Evolutionary conservation across 2,888 invertebrate genomes (phyloP).

Genomic region (Cephus pulcher): DNA sequence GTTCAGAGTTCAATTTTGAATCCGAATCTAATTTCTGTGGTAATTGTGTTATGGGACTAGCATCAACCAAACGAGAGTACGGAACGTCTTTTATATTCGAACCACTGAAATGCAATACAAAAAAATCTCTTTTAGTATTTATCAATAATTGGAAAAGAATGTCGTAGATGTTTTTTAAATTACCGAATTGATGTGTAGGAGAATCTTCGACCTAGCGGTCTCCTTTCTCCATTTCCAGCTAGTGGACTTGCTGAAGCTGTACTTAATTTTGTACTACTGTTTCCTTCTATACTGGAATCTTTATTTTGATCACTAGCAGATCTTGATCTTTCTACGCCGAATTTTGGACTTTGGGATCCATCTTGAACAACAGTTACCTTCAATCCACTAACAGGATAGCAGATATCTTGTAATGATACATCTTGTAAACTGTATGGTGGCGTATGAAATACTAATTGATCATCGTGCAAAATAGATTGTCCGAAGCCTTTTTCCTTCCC

Average conservation of each 20-base stretch:
- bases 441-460: slow-evolving; percentile 89
- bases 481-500: slow-evolving; percentile 92
- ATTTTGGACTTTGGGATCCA: slow-evolving; percentile 42
- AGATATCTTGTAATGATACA: slow-evolving; percentile 78
- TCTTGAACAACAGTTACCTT: slow-evolving; percentile 50
- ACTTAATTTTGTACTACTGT: slow-evolving; percentile 50
- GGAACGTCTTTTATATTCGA: slow-evolving; percentile 78
- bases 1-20: slow-evolving; percentile 74
- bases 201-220: slow-evolving; percentile 71
- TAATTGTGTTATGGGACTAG: slow-evolving; percentile 69
- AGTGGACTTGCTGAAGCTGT: slow-evolving; percentile 65
- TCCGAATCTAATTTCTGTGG: slow-evolving; percentile 79
- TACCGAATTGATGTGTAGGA: slow-evolving; percentile 74
- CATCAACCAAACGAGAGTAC: slow-evolving; percentile 82
- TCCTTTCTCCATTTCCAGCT: slow-evolving; percentile 58
- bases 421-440: slow-evolving; percentile 86
- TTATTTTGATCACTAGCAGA: slow-evolving; percentile 59
- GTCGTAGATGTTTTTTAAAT: slow-evolving; percentile 32
- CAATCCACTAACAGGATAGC: slow-evolving; percentile 40
- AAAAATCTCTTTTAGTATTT: slow-evolving; percentile 2
- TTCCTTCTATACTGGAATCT: slow-evolving; percentile 47
- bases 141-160: neutral
- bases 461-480: slow-evolving; percentile 90
- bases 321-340: slow-evolving; percentile 59
- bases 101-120: slow-evolving; percentile 36